A percentile compares a stretch with the other conserved stretches of the same genome.
phyloP scores from a whole-genome alignment of 2,113 vertebrate species.

The Athene cunicularia region DNA sequence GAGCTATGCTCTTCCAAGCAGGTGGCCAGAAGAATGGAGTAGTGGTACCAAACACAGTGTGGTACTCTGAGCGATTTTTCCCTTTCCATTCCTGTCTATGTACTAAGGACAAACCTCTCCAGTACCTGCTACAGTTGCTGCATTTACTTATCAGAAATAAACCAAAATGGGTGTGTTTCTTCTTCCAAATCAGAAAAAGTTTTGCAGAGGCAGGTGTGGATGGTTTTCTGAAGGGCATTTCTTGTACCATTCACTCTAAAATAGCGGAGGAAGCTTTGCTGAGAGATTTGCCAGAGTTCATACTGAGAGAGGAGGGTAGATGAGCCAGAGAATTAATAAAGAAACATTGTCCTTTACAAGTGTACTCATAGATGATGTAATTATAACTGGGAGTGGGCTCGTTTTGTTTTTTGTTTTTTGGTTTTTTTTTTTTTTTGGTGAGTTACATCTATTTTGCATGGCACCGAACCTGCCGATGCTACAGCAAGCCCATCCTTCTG shows the following conservation, averaged over 20 bases:
- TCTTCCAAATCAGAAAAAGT: not conserved
- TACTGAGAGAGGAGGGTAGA: not conserved
- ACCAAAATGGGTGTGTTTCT: not conserved
- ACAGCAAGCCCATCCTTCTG: not conserved
- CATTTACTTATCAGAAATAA: not conserved
- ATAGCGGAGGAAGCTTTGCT: not conserved
- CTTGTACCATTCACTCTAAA: not conserved
- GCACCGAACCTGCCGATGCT: not conserved
- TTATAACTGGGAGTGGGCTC: not conserved
- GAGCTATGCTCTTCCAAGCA: not conserved
- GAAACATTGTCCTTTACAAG: constrained; percentile 33
- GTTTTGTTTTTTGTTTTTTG: not conserved
- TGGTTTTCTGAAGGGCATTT: not conserved
- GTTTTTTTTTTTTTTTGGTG: not conserved
- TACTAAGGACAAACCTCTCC: not conserved
- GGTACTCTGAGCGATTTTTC: not conserved
- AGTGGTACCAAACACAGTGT: not conserved
- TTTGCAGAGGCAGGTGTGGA: not conserved
- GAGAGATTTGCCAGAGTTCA: not conserved
- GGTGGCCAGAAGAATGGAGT: not conserved
- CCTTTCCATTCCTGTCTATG: not conserved
- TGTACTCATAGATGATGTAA: constrained; percentile 3
- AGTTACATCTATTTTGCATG: not conserved
- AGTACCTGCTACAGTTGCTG: not conserved
- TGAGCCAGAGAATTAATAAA: not conserved